Evolutionary conservation across 2,888 invertebrate genomes (phyloP), one percentile per base, ranked within the genome.

Genomic region (Thera obeliscata): DNA sequence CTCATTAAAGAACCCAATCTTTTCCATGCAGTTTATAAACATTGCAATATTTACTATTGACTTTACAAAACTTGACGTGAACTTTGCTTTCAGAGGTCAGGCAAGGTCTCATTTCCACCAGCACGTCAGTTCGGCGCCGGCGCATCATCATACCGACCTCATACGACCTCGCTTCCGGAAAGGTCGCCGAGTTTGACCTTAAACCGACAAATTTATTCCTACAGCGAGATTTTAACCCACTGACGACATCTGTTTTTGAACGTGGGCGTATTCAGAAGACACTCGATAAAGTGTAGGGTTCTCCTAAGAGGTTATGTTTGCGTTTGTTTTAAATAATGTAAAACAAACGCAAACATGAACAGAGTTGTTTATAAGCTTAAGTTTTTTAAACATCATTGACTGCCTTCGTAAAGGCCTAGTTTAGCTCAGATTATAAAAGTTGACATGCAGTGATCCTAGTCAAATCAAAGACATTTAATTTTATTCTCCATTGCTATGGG

Each of bases 101-200:
- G 61, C 58, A 43, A 65, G 61, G 69, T 62, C 59, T 36, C 4
- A 33, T 6, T 43, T 59, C 48, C 35, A 41, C 57, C 57, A 43
- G 57, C 11, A 46, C 61, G 61, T 58, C 57, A 60, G 61, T 22
- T 22, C 68, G 61, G 61, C 68, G 66, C 62, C 73, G 48, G 72
- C 59, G 66, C 70, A 69, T 72, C 67, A 22, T 75, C 69, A 67
- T 70, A 70, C 70, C 58, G 70, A 69, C 80, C 76, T 74, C 52
- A 64, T 79, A 52, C 79, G 85, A 76, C 91, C 91, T 91, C 81
- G 90, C 87, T 86, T 87, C 88, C 82, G 84, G 78, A 88, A 87
- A 91, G 91, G 91, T 89, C 89, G 81, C 69, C 69, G 68, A 67
- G 69, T 60, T 69, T 81, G 87, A 88, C 91, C 89, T 90, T 85